Evolutionary conservation across 1,140 invertebrate genomes (phyloP), one percentile per base, ranked within the genome.

Genomic region (Colletes gigas): DNA sequence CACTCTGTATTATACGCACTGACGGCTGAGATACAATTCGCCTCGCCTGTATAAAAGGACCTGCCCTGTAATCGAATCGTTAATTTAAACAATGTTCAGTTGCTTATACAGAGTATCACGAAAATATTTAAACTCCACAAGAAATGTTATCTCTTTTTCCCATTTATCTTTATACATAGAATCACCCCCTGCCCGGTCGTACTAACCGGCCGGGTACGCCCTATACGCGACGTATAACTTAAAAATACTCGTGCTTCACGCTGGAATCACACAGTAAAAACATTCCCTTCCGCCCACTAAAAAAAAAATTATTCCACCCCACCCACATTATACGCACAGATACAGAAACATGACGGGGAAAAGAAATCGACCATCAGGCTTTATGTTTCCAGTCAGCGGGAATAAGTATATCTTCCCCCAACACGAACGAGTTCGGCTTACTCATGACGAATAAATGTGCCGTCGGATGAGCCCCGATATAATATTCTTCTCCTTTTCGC

Each of bases 401-500:
- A 72, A 72, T 71, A 67, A 65, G 30, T 55, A 69, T 57, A 78
- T 41, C 39, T 73, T 57, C 21, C 5, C 50, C 62, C 39, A 52
- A 14, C 39, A 74, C 66, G 63, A 79, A 52, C 52, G 66, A 63
- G n/a, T 44, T 54, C 39, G n/a, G 55, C 54, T 62, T 50, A 57
- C 21, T 66, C 52, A 47, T 59, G 69, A 62, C 75, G 60, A 72
- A 19, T 39, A 17, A 74, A 57, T 59, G 17, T 41, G 30, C 59
- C 19, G 39, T 50, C 55, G 72, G 60, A 74, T 71, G 52, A 63
- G 60, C 44, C 60, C n/a, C 19, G 12, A 21, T 52, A 81, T 74
- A 74, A 78, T 78, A 78, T 82, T 54, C 71, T 44, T 72, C 15
- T 12, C 7, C 60, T 54, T 84, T 84, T 81, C 57, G 59, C 41